These are phyloP conservation scores for Cherax quadricarinatus DNA, from an alignment of 1,140 invertebrate genomes.

Conservation along the genomic window DNA sequence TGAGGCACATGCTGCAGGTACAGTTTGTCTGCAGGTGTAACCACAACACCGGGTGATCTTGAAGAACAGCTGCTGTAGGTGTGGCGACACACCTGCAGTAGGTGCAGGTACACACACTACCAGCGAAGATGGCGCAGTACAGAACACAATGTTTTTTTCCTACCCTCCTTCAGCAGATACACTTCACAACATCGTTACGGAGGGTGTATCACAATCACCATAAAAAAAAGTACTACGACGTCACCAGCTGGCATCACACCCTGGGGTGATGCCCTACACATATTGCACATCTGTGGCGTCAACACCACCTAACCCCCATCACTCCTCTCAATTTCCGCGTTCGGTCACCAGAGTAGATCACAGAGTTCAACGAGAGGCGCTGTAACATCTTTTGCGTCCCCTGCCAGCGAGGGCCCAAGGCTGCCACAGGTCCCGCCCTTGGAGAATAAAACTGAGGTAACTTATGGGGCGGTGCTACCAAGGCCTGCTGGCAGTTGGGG, in stretches of 20 bases:
- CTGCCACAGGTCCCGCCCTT: conserved; percentile 26
- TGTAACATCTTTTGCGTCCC: not conserved
- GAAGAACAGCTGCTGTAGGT: not conserved
- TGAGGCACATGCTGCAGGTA: too few relatives aligned
- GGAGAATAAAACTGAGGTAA: conserved; percentile 59
- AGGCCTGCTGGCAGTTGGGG: not conserved
- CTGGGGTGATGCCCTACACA: conserved; percentile 9
- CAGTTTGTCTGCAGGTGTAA: too few relatives aligned
- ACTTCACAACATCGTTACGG: not conserved
- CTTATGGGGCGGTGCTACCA: conserved; percentile 19
- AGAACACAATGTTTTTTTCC: not conserved
- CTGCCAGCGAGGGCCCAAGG: not conserved
- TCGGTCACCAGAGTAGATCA: not conserved
- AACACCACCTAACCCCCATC: not conserved
- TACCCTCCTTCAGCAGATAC: not conserved
- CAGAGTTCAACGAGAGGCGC: not conserved
- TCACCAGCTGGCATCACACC: too few relatives aligned
- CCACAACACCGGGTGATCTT: too few relatives aligned
- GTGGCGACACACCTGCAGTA: too few relatives aligned
- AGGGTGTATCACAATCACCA: too few relatives aligned
- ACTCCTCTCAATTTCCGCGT: not conserved
- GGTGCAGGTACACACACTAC: not conserved
- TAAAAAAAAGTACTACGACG: too few relatives aligned
- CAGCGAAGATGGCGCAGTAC: not conserved
- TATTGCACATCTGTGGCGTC: conserved; percentile 50